A percentile compares a stretch with the other conserved stretches of the same genome.
Evolutionary conservation across 1,140 invertebrate genomes (phyloP).

Genomic region (Hycleus phaleratus): DNA sequence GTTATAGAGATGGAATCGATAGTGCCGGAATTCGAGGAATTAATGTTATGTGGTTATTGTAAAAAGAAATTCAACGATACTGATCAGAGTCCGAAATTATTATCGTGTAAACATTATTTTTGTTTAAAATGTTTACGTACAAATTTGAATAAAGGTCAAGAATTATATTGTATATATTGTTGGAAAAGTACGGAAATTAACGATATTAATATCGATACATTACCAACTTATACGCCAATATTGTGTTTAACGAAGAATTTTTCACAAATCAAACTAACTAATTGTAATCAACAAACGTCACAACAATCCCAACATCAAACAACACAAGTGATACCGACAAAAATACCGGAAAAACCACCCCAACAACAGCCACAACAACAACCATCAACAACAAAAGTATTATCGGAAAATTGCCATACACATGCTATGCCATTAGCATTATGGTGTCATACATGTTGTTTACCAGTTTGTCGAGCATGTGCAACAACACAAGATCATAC

Average conservation of each 20-base stretch:
- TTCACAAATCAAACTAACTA: slow-evolving; percentile 46
- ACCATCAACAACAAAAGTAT: slow-evolving; percentile 23
- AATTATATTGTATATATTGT: slow-evolving; percentile 60
- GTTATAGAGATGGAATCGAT: slow-evolving; percentile 45
- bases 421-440: slow-evolving; percentile 64
- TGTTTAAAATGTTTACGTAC: slow-evolving; percentile 64
- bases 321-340: neutral
- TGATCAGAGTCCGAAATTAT: slow-evolving; percentile 61
- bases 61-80: slow-evolving; percentile 59
- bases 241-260: slow-evolving; percentile 55
- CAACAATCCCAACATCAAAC: slow-evolving; percentile 1
- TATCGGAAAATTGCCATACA: slow-evolving; percentile 57
- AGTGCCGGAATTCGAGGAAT: slow-evolving; percentile 57
- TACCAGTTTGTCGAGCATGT: slow-evolving; percentile 58
- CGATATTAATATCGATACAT: slow-evolving; percentile 51
- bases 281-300: neutral
- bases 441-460: slow-evolving; percentile 64
- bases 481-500: slow-evolving; percentile 55
- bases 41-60: slow-evolving; percentile 62
- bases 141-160: slow-evolving; percentile 52
- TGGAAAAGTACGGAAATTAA: slow-evolving; percentile 59
- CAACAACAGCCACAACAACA: slow-evolving; percentile 1
- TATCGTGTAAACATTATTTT: slow-evolving; percentile 68
- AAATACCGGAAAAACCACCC: neutral
- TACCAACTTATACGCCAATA: slow-evolving; percentile 58